Base-by-base conservation (phyloP, 2,888 invertebrate species). In the Pardosa pseudoannulata region DNA sequence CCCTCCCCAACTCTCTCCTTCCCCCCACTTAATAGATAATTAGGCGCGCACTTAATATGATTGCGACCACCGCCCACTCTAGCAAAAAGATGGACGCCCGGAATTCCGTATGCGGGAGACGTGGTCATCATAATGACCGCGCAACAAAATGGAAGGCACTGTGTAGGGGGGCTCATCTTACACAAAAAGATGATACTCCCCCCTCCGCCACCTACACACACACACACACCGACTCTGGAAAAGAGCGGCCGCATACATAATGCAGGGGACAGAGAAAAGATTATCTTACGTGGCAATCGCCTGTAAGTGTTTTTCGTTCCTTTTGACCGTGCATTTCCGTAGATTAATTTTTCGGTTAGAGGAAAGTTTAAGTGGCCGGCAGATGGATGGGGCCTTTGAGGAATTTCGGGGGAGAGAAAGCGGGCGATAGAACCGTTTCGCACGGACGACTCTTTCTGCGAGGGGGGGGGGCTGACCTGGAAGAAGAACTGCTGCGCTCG, bases 1-100 rank as follows among this genome's bases (percentile, higher is more conserved):
- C 41, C 79, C 71, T 71, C 71, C 62, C 71, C 36, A 7, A 7
- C 9, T 5, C 36, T 9, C 36, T 9, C 6, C 6, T 9, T 5
- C 36, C 36, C 79, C 68, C 71, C 71, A 72, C 79, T 79, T 79
- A 79, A 79, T 79, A 79, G 79, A 79, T 79, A 79, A 79, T 79
- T 79, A 79, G 79, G 79, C 71, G 71, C 78, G 78, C 79, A 79
- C 79, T 79, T 79, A 79, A 62, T 56, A 62, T 79, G 79, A 79
- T 79, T 79, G 62, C 79, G 50, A 71, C 71, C 79, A 68, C 78
- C 78, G 78, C 78, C 78, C 79, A 79, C 46, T 16, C 2, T 16
- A 6, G n/a, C 2, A 11, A 36, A 36, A 46, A 46, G 46, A 46
- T 46, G 46, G 46, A 46, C 46, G 9, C 13, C 16, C 9, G 9